Evolutionary conservation across 2,797 vertebrate genomes (phyloP), one percentile per base, ranked within the genome.

Genomic region (Hippocampus kuda): DNA sequence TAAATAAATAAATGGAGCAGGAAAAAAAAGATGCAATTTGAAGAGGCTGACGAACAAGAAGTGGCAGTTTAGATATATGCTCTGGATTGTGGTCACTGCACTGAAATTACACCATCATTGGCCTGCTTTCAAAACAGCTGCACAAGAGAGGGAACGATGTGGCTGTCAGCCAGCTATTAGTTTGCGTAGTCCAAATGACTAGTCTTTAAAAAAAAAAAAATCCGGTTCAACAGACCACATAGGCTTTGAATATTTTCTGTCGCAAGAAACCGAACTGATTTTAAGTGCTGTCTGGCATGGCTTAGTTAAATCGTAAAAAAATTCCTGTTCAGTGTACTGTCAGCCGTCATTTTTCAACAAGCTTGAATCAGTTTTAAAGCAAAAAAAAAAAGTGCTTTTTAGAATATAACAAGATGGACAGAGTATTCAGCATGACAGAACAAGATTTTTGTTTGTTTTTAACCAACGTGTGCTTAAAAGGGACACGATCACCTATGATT

Each of bases 1-100:
- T 73, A 12, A 71, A 72, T n/a, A 30, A 30, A 75, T 13, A 85
- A 75, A 68, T 54, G 49, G 66, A 72, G 59, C 71, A 49, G 68
- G 68, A 67, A 79, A 30, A 67, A 11, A 18, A 24, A 5, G 6
- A 7, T 53, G 27, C 65, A 16, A 41, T 67, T 42, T 59, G 15
- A n/a, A 54, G 66, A 41, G 15, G 11, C 11, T 44, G 59, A 7
- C 16, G 22, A 64, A 63, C 38, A 63, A 26, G n/a, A 24, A 42
- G 41, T 42, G 18, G 18, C 9, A n/a, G 22, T 44, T 63, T 64
- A 64, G 27, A 64, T 11, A 64, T 11, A 64, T 24, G 20, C 12
- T 24, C 20, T 15, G 10, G n/a, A 13, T 24, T 44, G 38, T 44
- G 41, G 62, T 13, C 62, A 13, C 12, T 4, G 26, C 1, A 27